Evolutionary conservation across 2,797 vertebrate genomes (phyloP), one percentile per base, ranked within the genome.

Genomic region (Onychomys torridus): DNA sequence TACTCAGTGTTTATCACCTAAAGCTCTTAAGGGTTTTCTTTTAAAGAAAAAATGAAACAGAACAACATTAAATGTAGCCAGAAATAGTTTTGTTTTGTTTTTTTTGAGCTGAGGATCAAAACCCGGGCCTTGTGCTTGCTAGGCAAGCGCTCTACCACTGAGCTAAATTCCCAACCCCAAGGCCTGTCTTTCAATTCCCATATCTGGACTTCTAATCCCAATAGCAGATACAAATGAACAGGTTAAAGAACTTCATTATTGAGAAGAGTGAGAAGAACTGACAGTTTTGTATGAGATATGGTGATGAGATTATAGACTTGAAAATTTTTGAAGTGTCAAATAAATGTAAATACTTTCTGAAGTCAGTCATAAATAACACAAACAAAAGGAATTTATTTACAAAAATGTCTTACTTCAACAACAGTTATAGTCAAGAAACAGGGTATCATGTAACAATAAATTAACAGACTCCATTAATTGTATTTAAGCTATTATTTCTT

Each of bases 381-480:
- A 97, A 96, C n/a, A 55, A 75, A 94, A 93, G 40, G 69, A 88
- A 96, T 95, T 96, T 96, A 96, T 95, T 97, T 94, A 94, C 65
- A 97, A 96, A 88, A 89, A 55, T 75, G 37, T 87, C 76, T 82
- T 95, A 93, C 55, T 96, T 96, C 40, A 81, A 69, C 67, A 75
- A 67, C 85, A 49, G 12, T 83, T 40, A 96, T 3, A 95, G 52
- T 19, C 55, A 95, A 96, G 40, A 87, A 95, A 96, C 10, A 69
- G 57, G 40, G 13, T 29, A 65, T 32, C 49, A 92, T 95, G 65
- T 86, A 94, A 94, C 6, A 75, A 71, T 78, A 23, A 87, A 89
- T 85, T 40, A 87, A 91, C 34, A 92, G 46, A 94, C 76, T 34
- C 29, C 7, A 95, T 29, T 87, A 89, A 93, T 1, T 83, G 61